Evolutionary conservation across 2,888 invertebrate species (phyloP).

Genomic region (Eupithecia centaureata): DNA sequence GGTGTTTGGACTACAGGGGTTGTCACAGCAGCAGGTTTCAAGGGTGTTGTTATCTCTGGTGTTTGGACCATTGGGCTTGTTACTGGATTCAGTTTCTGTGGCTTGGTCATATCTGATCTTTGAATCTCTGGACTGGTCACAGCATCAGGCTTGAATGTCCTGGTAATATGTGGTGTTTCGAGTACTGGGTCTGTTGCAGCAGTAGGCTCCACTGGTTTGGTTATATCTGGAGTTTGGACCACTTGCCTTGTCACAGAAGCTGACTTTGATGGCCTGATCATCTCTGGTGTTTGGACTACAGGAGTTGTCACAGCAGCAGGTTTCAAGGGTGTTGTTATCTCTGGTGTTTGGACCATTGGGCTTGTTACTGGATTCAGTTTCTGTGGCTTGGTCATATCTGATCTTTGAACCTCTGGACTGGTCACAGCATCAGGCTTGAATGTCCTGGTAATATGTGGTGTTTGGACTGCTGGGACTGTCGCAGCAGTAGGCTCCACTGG

Average conservation of each 20-base stretch:
- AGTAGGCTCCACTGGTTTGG: constrained; percentile 8
- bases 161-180: not conserved
- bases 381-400: not conserved
- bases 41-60: constrained; percentile 1
- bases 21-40: not conserved
- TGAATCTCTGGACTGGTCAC: not conserved
- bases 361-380: not conserved
- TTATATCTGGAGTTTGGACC: not conserved
- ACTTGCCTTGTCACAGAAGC: not conserved
- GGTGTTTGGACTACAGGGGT: not conserved
- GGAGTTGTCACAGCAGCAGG: not conserved
- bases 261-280: not conserved
- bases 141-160: not conserved
- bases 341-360: not conserved
- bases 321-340: constrained; percentile 1
- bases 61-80: not conserved
- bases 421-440: not conserved
- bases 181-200: not conserved
- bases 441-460: not conserved
- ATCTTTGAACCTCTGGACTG: not conserved
- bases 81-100: not conserved
- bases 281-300: not conserved
- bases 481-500: not conserved
- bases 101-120: not conserved
- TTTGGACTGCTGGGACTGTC: not conserved